Conservation (phyloP, 2,113 vertebrate species). For the Xenopus borealis region DNA sequence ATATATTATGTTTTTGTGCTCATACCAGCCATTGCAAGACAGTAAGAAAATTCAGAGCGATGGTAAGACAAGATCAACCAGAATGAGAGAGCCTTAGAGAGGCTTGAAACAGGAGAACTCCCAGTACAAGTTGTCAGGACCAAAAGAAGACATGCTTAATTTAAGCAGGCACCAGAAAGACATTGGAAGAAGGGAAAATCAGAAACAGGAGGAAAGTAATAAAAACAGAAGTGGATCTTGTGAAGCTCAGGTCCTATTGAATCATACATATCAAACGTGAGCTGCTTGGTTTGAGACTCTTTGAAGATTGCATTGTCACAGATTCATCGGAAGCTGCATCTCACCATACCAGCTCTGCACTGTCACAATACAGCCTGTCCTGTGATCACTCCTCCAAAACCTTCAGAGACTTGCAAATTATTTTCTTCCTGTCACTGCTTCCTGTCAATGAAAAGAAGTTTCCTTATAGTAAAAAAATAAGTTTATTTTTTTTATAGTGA, state of each 20-base stretch:
- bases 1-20: constrained; percentile 23
- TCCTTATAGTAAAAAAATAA: not conserved
- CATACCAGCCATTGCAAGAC: constrained; percentile 19
- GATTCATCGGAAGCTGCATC: constrained; percentile 33
- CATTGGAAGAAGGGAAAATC: constrained; percentile 32
- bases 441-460: constrained; percentile 35
- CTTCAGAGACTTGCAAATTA: constrained; percentile 42
- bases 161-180: constrained; percentile 43
- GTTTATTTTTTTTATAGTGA: constrained; percentile 13
- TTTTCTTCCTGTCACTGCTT: constrained; percentile 36
- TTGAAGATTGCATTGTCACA: constrained; percentile 48
- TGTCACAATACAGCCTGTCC: constrained; percentile 38
- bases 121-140: constrained; percentile 37
- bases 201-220: constrained; percentile 38
- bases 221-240: constrained; percentile 42
- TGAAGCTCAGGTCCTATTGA: constrained; percentile 45
- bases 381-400: constrained; percentile 30
- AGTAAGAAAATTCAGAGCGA: constrained; percentile 39
- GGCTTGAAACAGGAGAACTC: constrained; percentile 36
- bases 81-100: constrained; percentile 35
- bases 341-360: constrained; percentile 36
- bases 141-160: constrained; percentile 37
- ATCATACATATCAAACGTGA: constrained; percentile 44
- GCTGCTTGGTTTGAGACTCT: constrained; percentile 40
- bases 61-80: constrained; percentile 33